Percentiles rank a stretch among this genome's conserved stretches.
Conservation (phyloP, 2,888 invertebrate genomes). For the Cephus runcator region DNA sequence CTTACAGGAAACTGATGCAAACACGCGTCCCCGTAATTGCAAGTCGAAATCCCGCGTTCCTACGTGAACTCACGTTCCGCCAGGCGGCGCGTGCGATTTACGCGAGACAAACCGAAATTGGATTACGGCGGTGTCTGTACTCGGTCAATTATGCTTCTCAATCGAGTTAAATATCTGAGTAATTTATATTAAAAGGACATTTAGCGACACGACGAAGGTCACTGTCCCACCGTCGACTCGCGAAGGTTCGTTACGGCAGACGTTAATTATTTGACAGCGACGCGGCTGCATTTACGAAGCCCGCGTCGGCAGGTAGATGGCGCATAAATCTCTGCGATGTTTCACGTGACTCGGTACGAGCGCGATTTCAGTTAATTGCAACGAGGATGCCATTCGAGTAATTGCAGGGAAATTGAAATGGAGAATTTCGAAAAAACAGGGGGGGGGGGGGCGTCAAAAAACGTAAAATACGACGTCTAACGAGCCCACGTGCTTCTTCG, state of each 20-base stretch:
- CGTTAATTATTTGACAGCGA: neutral
- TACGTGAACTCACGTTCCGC: neutral
- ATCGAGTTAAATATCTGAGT: neutral
- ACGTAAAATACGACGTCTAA: too few species aligned
- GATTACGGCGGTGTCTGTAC: neutral
- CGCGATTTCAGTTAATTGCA: neutral
- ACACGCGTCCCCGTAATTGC: neutral
- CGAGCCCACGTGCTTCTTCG: too few species aligned
- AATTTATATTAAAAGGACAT: neutral
- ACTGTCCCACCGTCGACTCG: too few species aligned
- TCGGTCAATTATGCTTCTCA: neutral
- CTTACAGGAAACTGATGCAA: neutral
- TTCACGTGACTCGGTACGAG: neutral
- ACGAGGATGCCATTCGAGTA: neutral
- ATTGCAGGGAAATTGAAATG: neutral
- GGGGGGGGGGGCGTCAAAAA: too few species aligned
- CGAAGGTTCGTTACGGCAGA: neutral
- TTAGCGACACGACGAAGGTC: neutral
- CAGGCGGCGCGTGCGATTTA: neutral
- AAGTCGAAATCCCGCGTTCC: neutral
- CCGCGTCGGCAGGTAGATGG: neutral
- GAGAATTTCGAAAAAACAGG: neutral
- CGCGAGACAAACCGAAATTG: neutral
- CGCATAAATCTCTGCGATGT: neutral
- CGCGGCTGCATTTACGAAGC: neutral